Conservation (phyloP, 2,797 vertebrate genomes). For the Karalla daura region DNA sequence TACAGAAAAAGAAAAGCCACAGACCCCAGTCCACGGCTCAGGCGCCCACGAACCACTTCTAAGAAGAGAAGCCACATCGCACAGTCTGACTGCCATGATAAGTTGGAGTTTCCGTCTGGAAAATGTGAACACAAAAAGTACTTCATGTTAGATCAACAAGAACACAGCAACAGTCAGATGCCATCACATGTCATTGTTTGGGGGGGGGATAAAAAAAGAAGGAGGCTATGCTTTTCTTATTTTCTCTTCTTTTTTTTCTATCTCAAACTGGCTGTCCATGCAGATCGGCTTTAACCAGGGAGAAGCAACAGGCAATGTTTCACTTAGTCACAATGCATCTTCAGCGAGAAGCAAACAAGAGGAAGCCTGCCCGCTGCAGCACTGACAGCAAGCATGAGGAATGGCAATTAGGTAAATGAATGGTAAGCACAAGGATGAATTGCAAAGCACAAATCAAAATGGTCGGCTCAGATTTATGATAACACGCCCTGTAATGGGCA, state of each 20-base stretch:
- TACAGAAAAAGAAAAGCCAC: constrained; percentile 90
- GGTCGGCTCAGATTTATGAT: constrained; percentile 21
- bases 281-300: constrained; percentile 68
- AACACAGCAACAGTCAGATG: constrained; percentile 86
- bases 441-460: constrained; percentile 35
- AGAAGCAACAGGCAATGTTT: constrained; percentile 46
- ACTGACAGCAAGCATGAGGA: constrained; percentile 43
- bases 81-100: constrained; percentile 99
- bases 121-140: constrained; percentile 99
- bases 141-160: constrained; percentile 93
- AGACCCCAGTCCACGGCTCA: constrained; percentile 99
- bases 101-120: constrained; percentile 98
- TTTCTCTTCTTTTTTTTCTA: too few relatives aligned
- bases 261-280: constrained; percentile 86
- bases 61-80: constrained; percentile 99
- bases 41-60: constrained; percentile 99
- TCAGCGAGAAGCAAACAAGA: constrained; percentile 31
- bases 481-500: too few relatives aligned
- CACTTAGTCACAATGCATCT: constrained; percentile 57
- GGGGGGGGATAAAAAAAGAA: neutral
- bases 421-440: constrained; percentile 32
- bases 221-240: constrained; percentile 75
- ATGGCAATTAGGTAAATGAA: constrained; percentile 45
- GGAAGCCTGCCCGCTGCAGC: constrained; percentile 30
- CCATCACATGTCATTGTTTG: constrained; percentile 80